These are phyloP conservation scores for Aphrocallistes beatrix DNA, from an alignment of 37 sponge, comb jelly and placozoan species.

Conservation along the genomic window DNA sequence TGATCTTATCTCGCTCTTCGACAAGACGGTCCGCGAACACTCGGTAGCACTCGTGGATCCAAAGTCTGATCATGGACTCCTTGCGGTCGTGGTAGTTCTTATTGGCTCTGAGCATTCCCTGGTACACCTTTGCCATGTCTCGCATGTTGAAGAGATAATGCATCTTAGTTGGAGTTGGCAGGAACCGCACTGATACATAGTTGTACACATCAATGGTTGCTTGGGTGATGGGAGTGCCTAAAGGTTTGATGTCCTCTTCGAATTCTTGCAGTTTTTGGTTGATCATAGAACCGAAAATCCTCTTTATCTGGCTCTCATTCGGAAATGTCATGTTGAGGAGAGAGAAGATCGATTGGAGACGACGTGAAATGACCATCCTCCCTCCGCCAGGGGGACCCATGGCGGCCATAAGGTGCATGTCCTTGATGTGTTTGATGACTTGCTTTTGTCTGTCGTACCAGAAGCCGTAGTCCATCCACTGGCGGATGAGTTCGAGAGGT, in stretches of 20 bases:
- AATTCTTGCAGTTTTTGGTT: slow-evolving; percentile 98
- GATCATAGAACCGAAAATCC: slow-evolving; percentile 98
- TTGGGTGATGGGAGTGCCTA: slow-evolving; percentile 84
- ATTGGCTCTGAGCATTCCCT: slow-evolving; percentile 94
- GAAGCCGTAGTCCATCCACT: slow-evolving; percentile 97
- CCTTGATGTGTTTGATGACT: slow-evolving; percentile 68
- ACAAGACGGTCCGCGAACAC: slow-evolving; percentile 94
- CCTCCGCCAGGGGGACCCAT: slow-evolving; percentile 99
- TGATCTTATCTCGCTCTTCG: slow-evolving; percentile 78
- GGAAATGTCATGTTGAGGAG: slow-evolving; percentile 99
- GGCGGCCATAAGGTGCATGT: slow-evolving; percentile 88
- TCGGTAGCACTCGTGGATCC: slow-evolving; percentile 95
- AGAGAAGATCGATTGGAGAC: slow-evolving; percentile 87
- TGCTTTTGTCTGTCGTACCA: slow-evolving; percentile 94
- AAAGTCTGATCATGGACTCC: slow-evolving; percentile 75
- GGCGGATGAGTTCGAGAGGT: slow-evolving; percentile 87
- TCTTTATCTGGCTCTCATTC: slow-evolving; percentile 87
- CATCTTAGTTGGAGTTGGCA: slow-evolving; percentile 94
- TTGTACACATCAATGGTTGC: slow-evolving; percentile 91
- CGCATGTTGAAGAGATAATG: slow-evolving; percentile 98
- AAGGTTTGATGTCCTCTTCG: slow-evolving; percentile 96
- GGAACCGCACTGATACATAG: slow-evolving; percentile 58
- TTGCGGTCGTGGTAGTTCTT: slow-evolving; percentile 95
- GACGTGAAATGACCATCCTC: slow-evolving; percentile 74
- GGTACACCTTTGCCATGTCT: slow-evolving; percentile 93